Percentiles rank a stretch among this genome's conserved stretches.
These are phyloP conservation scores for Melipona beecheii DNA, from an alignment of 2,888 invertebrate species.

Conservation along the genomic window DNA sequence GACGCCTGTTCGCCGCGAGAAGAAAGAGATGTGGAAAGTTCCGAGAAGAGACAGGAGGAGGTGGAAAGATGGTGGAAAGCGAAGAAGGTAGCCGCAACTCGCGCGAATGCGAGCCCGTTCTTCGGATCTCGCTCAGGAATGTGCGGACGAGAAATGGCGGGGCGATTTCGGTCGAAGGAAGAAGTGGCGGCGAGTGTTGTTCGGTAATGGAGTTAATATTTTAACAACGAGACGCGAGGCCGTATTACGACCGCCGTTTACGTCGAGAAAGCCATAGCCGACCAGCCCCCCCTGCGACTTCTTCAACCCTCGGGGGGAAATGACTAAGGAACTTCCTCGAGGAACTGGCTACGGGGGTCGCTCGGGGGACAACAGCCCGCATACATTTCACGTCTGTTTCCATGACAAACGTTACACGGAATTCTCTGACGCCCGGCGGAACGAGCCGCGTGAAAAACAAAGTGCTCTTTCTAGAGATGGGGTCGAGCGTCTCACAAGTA, in stretches of 20 bases:
- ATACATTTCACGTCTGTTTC: constrained; percentile 75
- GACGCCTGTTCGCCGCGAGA: neutral
- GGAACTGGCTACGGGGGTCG: constrained; percentile 43
- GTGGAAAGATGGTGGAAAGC: neutral
- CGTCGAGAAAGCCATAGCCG: neutral
- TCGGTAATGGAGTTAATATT: constrained; percentile 75
- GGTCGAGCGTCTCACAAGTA: no score
- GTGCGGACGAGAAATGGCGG: constrained; percentile 61
- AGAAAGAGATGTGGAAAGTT: neutral
- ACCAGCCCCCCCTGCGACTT: constrained; percentile 18
- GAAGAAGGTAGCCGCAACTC: neutral
- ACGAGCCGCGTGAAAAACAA: constrained; percentile 69
- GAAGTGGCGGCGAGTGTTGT: constrained; percentile 57
- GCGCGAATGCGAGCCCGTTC: neutral
- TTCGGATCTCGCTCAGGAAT: neutral
- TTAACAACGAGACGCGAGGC: constrained; percentile 47
- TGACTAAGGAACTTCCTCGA: constrained; percentile 64
- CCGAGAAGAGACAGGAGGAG: neutral
- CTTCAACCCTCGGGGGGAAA: constrained; percentile 42
- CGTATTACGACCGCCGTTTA: constrained; percentile 40
- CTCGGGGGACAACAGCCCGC: constrained; percentile 57
- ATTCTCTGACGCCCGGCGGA: constrained; percentile 69
- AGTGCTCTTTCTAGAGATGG: constrained; percentile 55
- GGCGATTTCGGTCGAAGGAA: constrained; percentile 69
- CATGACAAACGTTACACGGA: constrained; percentile 77